Evolutionary conservation across 2,888 invertebrate genomes (phyloP).

Genomic region (Panzeria rudis): DNA sequence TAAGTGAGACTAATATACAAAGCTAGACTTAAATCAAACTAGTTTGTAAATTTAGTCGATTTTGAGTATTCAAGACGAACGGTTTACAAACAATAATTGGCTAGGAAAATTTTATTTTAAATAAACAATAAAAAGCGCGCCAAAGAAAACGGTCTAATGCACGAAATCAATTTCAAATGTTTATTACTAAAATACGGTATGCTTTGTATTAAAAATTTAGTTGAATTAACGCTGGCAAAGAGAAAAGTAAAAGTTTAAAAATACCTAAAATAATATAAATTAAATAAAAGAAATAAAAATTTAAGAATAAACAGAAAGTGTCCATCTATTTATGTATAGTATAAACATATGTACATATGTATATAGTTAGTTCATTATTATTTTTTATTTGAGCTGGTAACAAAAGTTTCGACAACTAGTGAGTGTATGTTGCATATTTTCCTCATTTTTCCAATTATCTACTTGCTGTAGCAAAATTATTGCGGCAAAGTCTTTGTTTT

Average conservation of each 20-base stretch:
- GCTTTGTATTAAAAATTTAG: constrained; percentile 21
- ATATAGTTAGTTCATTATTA: neutral
- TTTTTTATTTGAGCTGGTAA: neutral
- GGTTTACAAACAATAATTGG: constrained; percentile 10
- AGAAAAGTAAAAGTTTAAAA: constrained; percentile 34
- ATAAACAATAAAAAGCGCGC: constrained; percentile 41
- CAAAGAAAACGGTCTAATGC: constrained; percentile 18
- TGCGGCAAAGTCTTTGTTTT: constrained; percentile 27
- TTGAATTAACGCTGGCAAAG: constrained; percentile 23
- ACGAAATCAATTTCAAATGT: constrained; percentile 2
- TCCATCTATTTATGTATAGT: neutral
- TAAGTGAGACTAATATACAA: constrained; percentile 27
- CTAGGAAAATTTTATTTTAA: neutral
- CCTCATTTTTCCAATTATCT: neutral
- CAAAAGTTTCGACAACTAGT: constrained; percentile 16
- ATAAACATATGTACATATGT: neutral
- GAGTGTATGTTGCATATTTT: constrained; percentile 7
- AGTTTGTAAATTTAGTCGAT: constrained; percentile 52
- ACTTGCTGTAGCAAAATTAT: constrained; percentile 26
- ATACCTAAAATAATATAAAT: neutral
- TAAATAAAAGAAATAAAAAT: constrained; percentile 8
- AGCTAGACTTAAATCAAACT: constrained; percentile 44
- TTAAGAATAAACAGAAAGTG: constrained; percentile 3
- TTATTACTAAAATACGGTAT: constrained; percentile 29
- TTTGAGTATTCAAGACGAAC: constrained; percentile 54